Base-by-base conservation (phyloP, 2,113 vertebrate genomes). In the Gobio gobio region DNA sequence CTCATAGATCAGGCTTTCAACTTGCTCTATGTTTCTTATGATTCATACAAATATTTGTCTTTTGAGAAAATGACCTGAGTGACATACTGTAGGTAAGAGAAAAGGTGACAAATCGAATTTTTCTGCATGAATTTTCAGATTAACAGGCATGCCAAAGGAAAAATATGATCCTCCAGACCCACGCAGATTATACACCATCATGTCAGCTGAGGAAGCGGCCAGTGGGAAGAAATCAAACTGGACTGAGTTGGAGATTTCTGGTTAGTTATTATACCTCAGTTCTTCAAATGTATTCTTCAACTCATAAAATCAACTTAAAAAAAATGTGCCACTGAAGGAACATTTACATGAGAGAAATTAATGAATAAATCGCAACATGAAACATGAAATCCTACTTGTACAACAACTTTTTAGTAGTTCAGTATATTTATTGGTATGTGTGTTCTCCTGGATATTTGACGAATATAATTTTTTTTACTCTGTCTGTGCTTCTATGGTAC, bases 81-180 rank as follows among this genome's bases (percentile, higher is more conserved):
- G 22, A 29, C 45, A 75, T 75, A 47, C 43, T 20, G 10, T n/a
- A 20, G 16, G 7, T 68, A 26, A 43, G 18, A 40, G 70, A 47
- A 61, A 45, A 10, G 10, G 12, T 68, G n/a, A 47, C 20, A 29
- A 40, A 73, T 83, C 2, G 2, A 5, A 88, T 1, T 45, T 82
- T 84, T 24, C 54, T 72, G n/a, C 49, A 13, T 61, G 20, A 64
- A 80, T 73, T 22, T 86, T 72, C 91, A 99, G 98, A 97, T 95
- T 96, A 95, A 97, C 95, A 97, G 98, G 97, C 95, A 99, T 99
- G 98, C 98, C 98, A 97, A 99, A 99, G 94, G 98, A 99, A 97
- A 99, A 99, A 98, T 99, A 99, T 99, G 98, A 99, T 92, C 97
- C 98, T 93, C 98, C 98, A 89, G 97, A 99, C 95, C 97, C 97